A percentile compares a stretch with the other conserved stretches of the same genome.
phyloP scores from a whole-genome alignment of 64 coral and sea anemone genomes.

The Stylophora pistillata region DNA sequence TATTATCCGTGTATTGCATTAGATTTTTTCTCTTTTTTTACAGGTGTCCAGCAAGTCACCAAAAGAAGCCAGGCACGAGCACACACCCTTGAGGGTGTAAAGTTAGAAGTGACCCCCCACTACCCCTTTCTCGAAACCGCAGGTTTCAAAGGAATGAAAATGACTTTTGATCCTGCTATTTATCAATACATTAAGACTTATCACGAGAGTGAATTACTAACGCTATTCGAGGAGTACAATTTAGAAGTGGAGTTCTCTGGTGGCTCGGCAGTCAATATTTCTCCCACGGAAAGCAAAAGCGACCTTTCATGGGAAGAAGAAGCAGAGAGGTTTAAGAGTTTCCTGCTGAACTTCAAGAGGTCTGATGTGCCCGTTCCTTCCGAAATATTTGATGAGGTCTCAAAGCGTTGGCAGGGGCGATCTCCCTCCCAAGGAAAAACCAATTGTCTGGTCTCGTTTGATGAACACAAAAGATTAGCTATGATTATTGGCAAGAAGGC shows the following conservation, averaged over 20 bases:
- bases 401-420: background rate
- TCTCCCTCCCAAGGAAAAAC: background rate
- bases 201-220: background rate
- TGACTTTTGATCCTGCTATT: background rate
- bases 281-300: background rate
- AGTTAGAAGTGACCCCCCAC: background rate
- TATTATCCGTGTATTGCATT: too few species aligned
- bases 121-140: constrained; percentile 37
- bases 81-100: background rate
- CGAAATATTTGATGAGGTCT: constrained; percentile 35
- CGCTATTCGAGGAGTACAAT: background rate
- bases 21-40: too few species aligned
- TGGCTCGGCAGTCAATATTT: background rate
- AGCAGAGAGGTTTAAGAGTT: background rate
- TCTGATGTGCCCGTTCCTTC: background rate
- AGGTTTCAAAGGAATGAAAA: background rate
- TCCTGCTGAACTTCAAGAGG: background rate
- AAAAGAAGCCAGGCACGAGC: background rate
- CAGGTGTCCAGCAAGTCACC: constrained; percentile 36
- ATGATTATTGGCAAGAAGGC: background rate
- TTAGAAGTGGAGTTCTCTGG: background rate
- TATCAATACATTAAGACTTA: background rate
- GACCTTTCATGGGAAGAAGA: background rate
- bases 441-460: background rate
- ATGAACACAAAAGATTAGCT: background rate